A percentile compares a stretch with the other conserved stretches of the same genome.
Conservation (phyloP, 2,113 vertebrate species). For the Nycticryphes semicollaris region DNA sequence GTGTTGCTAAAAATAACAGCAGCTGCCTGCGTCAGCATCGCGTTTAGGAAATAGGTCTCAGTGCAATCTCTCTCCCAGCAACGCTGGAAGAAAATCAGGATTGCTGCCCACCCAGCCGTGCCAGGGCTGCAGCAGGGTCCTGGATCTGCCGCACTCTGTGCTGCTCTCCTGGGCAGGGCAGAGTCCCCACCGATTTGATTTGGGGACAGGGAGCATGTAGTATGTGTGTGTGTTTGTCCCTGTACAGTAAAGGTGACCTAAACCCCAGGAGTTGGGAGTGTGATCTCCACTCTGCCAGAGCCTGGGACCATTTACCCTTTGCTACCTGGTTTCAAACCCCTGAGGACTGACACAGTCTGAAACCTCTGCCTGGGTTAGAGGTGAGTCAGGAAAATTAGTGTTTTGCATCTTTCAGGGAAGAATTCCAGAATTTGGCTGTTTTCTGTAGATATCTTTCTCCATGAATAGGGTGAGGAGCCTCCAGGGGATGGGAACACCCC, state of each 20-base stretch:
- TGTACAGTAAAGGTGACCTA: background rate
- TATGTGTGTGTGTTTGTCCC: background rate
- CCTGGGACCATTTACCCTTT: background rate
- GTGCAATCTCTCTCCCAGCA: slow-evolving; percentile 47
- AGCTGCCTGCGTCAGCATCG: slow-evolving; percentile 50
- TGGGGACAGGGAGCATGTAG: background rate
- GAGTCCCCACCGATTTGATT: background rate
- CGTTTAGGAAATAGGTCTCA: slow-evolving; percentile 32
- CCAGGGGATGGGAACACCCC: background rate
- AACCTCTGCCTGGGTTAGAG: background rate
- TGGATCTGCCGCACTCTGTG: background rate
- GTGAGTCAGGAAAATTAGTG: rapidly evolving
- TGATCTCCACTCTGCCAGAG: background rate
- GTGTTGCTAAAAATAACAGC: slow-evolving; percentile 63
- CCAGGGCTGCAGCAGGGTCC: background rate
- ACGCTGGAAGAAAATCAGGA: background rate
- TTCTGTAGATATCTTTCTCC: background rate
- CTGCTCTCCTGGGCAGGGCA: background rate
- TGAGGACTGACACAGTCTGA: background rate
- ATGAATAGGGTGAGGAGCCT: background rate
- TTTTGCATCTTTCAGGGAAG: background rate
- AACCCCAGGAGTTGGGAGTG: background rate
- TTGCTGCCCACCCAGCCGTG: background rate
- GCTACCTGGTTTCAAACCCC: background rate
- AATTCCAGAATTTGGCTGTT: background rate